Conservation (phyloP, 2,113 vertebrate genomes). For the Corythornis madagascariensis region DNA sequence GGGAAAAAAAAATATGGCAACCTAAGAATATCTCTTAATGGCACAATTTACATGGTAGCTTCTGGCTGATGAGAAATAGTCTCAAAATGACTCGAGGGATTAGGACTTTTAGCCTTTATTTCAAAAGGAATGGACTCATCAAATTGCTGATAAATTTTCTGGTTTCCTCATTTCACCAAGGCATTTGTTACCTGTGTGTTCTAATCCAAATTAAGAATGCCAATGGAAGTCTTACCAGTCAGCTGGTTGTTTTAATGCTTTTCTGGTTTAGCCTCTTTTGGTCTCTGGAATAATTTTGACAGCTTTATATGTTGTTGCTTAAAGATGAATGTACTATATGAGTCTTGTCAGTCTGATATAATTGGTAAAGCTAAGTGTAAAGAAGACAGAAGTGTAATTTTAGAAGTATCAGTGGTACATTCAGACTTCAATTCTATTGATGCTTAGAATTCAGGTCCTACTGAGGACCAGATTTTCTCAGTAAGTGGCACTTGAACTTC, state of each 20-base stretch:
- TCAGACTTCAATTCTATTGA: background rate
- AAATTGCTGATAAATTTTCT: background rate
- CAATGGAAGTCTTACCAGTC: background rate
- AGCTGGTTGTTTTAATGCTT: background rate
- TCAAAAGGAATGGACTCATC: background rate
- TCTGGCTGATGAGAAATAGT: conserved; percentile 5
- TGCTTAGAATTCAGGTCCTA: background rate
- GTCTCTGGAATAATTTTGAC: background rate
- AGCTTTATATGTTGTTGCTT: background rate
- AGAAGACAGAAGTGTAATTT: background rate
- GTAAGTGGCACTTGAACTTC: background rate
- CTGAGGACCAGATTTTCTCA: background rate
- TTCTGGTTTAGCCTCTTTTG: background rate
- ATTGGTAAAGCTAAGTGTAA: background rate
- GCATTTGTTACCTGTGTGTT: background rate
- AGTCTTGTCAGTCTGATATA: background rate
- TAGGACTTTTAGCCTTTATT: background rate
- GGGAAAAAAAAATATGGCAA: conserved; percentile 31
- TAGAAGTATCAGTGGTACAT: background rate
- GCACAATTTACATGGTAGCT: conserved; percentile 9
- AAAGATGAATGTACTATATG: background rate
- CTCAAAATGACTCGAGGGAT: background rate
- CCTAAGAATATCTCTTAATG: conserved; percentile 8
- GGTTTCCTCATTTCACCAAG: background rate
- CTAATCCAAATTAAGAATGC: background rate